Percentiles rank a stretch among this genome's conserved stretches.
These are phyloP conservation scores for Motacilla tschutschensis DNA, from an alignment of 2,113 vertebrate species.

Conservation along the genomic window DNA sequence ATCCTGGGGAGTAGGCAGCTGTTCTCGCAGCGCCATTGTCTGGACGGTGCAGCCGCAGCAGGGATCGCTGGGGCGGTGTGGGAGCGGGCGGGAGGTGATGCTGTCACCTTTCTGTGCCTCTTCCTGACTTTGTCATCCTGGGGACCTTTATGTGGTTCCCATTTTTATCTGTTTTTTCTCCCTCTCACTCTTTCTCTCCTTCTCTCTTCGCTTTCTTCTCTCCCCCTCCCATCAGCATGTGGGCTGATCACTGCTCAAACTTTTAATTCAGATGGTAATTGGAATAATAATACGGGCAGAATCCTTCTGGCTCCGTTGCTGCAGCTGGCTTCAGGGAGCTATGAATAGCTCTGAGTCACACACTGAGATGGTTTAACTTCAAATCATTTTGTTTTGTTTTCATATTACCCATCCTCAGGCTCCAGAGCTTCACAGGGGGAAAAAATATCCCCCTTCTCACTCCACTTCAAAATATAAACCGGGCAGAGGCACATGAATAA, in stretches of 20 bases:
- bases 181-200: constrained; percentile 44
- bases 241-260: constrained; percentile 81
- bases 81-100: constrained; percentile 15
- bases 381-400: constrained; percentile 68
- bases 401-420: constrained; percentile 48
- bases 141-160: constrained; percentile 53
- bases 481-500: not conserved
- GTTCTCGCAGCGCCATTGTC: not conserved
- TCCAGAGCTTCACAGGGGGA: constrained; percentile 17
- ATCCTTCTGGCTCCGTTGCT: constrained; percentile 80
- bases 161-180: constrained; percentile 70
- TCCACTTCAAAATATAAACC: constrained; percentile 19
- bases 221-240: constrained; percentile 71
- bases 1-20: not conserved
- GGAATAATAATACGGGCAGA: constrained; percentile 85
- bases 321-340: constrained; percentile 80
- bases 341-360: constrained; percentile 86
- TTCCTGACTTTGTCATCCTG: constrained; percentile 43
- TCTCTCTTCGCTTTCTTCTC: constrained; percentile 65
- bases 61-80: not conserved
- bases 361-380: constrained; percentile 72
- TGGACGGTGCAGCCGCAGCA: not conserved
- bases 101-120: constrained; percentile 57
- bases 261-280: constrained; percentile 90
- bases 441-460: not conserved